Conservation (phyloP, 2,113 vertebrate genomes). For the Hypocryptadius cinnamomeus region DNA sequence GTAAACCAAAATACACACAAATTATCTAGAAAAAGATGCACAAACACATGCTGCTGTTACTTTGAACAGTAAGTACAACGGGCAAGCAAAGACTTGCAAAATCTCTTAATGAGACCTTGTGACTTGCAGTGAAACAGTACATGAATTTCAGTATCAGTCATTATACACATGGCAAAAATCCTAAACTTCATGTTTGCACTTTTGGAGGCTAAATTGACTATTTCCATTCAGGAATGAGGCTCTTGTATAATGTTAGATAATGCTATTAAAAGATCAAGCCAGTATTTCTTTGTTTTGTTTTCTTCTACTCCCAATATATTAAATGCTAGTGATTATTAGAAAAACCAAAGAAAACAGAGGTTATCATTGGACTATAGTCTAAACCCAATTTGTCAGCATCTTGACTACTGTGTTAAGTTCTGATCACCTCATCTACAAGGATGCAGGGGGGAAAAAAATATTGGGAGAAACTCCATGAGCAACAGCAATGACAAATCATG, state of each 20-base stretch:
- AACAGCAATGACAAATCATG: background rate
- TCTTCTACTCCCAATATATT: rapidly evolving
- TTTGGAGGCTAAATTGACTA: background rate
- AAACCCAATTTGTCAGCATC: background rate
- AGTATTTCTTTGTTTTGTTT: background rate
- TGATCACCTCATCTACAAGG: background rate
- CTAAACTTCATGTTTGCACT: background rate
- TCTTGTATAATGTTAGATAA: background rate
- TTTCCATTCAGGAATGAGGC: background rate
- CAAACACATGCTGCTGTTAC: background rate
- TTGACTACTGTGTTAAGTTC: background rate
- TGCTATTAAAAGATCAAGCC: background rate
- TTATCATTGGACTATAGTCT: background rate
- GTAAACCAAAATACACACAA: background rate
- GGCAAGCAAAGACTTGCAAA: background rate
- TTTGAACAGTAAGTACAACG: background rate
- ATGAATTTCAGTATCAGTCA: background rate
- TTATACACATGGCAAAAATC: background rate
- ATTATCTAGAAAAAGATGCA: background rate
- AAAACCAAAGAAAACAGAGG: background rate
- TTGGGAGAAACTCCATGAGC: background rate
- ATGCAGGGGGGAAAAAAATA: rapidly evolving
- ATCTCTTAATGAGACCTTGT: background rate
- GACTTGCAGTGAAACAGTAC: background rate
- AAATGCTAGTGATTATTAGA: background rate